Base-by-base conservation (phyloP, 2,888 invertebrate species). In the Scaeva pyrastri region DNA sequence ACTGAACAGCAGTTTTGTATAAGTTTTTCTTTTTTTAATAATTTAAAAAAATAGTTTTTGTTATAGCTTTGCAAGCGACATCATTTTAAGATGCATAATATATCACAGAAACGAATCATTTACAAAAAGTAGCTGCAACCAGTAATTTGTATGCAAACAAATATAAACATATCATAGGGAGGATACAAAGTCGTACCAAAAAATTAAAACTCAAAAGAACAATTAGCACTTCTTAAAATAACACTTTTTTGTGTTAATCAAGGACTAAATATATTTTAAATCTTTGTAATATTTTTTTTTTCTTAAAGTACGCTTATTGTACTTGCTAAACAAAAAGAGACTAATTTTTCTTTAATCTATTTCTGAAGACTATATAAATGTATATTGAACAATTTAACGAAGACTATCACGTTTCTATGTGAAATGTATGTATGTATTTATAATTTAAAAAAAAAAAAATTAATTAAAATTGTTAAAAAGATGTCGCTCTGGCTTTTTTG, bases 51-150 rank as follows among this genome's bases (percentile, higher is more conserved):
- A n/a, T 4, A 4, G 2, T 45, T 79, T 84, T 45, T 23, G 21
- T 68, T 79, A 39, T n/a, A 66, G 74, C 74, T 81, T 74, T 56
- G 56, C 77, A 71, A 86, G 86, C 86, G 86, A 86, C 86, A 86
- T 86, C 86, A 82, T 86, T 86, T 82, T 86, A 82, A 82, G 56
- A 86, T 66, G 82, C 56, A 73, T 74, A 48, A 68, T 86, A 86
- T 86, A 86, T 86, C 85, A 86, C 85, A 71, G 56, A 81, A 86
- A 86, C 70, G 73, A 86, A 86, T 86, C 86, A 86, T 82, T 86
- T 86, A 86, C 86, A 77, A 86, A 62, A 74, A 43, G 21, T 86
- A 82, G 82, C 86, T 86, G 78, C 82, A 78, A 74, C 16, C 70
- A 77, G 86, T 86, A 82, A 78, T 78, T 58, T 77, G 78, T 71